Base-by-base conservation (phyloP, 2,888 invertebrate species). In the Acleris holmiana region DNA sequence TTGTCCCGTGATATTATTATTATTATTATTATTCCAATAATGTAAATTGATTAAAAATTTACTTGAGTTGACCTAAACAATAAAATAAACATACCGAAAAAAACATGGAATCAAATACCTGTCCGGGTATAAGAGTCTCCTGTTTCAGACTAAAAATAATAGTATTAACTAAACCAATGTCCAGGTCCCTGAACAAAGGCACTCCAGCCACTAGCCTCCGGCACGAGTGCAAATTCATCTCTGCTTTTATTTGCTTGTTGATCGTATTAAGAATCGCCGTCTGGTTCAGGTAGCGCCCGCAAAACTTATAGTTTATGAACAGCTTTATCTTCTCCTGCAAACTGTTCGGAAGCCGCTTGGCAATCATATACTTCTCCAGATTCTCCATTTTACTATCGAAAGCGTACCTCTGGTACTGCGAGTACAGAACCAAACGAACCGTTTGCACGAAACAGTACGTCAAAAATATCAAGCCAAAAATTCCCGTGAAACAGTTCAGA, bases 121-220 rank as follows among this genome's bases (percentile, higher is more conserved):
- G 94, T 58, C 94, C 93, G 0, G 94, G 94, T 75, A 95, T 85
- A 73, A 89, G 94, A 15, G 94, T 81, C 68, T 93, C 93, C 56
- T 89, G 89, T 48, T 85, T 89, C 58, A 95, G 77, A 66, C 85
- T 82, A 17, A 90, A 84, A 7, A 94, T 88, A 18, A 95, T 92
- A 2, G 91, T 83, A 21, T 89, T 88, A 1, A 94, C 78, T 19
- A 93, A 71, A 1, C 90, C 80, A 8, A 85, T 79, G 0, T 94
- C 93, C 69, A 95, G 73, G 60, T 93, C 85, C 57, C 89, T 86
- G 67, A 95, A 94, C 44, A 95, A 76, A 0, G 89, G 85, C 8
- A 94, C 94, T 44, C 89, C 93, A 69, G 93, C 83, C 4, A 95
- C 87, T 35, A 95, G 79, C 44, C 86, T 82, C 70, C 89, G 91